phyloP scores from a whole-genome alignment of 2,797 vertebrate species.

The Tragopan temminckii region DNA sequence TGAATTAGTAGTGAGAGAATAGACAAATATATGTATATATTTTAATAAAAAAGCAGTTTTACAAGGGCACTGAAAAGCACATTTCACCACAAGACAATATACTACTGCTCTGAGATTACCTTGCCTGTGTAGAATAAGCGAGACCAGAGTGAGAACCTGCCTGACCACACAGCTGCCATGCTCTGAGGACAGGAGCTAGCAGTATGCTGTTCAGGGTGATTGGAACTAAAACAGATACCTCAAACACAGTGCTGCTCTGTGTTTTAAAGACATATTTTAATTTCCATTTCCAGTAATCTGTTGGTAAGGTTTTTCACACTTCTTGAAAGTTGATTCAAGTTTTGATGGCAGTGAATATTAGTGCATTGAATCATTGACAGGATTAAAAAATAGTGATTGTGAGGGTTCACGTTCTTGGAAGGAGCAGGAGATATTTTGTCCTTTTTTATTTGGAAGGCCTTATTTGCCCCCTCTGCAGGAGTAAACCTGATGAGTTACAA shows the following conservation, averaged over 20 bases:
- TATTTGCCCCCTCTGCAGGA: not conserved
- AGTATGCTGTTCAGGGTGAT: not conserved
- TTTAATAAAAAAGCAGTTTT: not conserved
- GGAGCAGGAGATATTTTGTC: not conserved
- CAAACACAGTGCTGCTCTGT: not conserved
- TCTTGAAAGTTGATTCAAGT: not conserved
- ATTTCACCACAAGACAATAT: not conserved
- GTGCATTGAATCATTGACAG: not conserved
- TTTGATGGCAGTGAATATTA: not conserved
- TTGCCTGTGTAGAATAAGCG: not conserved
- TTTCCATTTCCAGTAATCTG: not conserved
- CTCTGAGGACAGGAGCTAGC: not conserved
- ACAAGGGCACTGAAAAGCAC: not conserved
- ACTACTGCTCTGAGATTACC: not conserved
- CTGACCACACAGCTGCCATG: not conserved
- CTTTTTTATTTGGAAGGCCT: not conserved
- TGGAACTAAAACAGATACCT: not conserved
- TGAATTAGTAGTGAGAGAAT: not conserved
- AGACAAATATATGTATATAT: not conserved
- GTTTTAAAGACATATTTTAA: not conserved
- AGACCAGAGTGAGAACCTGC: not conserved
- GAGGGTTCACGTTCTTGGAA: not conserved
- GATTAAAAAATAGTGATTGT: not conserved
- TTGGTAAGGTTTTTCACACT: not conserved
- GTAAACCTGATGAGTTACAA: not conserved